phyloP scores from a whole-genome alignment of 2,113 vertebrate species.

The Caracal caracal region DNA sequence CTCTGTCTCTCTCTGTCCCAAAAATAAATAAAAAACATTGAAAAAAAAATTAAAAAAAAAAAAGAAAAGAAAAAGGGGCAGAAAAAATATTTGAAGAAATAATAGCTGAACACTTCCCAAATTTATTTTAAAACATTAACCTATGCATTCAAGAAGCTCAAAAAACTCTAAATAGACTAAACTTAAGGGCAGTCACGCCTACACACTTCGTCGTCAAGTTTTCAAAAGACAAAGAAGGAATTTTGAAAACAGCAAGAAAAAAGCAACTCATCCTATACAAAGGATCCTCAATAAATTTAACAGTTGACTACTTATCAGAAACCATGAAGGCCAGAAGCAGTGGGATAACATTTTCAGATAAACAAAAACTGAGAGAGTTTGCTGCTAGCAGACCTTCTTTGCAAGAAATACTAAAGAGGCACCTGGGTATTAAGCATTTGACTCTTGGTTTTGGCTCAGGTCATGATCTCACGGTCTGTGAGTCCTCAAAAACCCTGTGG shows the following conservation, averaged over 20 bases:
- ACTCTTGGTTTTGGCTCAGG: too few relatives aligned
- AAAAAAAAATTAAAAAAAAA: too few relatives aligned
- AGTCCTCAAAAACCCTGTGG: too few relatives aligned
- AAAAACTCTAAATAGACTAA: not conserved
- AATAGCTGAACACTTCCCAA: not conserved
- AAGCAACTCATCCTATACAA: not conserved
- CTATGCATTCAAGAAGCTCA: not conserved
- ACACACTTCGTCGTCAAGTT: not conserved
- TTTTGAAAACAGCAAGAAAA: not conserved
- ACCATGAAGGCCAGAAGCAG: not conserved
- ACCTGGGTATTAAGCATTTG: too few relatives aligned
- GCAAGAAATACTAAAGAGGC: not conserved
- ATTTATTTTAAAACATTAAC: not conserved
- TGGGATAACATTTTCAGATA: not conserved
- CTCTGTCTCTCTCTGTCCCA: too few relatives aligned
- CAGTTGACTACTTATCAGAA: conserved; percentile 17
- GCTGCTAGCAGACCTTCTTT: not conserved
- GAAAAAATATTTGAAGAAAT: not conserved
- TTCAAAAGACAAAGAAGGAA: not conserved
- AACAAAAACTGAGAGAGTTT: not conserved
- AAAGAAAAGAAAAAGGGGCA: not conserved
- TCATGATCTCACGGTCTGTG: too few relatives aligned
- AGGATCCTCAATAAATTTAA: not conserved
- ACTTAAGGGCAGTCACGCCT: not conserved
- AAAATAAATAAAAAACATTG: too few relatives aligned